Base-by-base conservation (phyloP, 2,113 vertebrate genomes). In the Chaetodon trifascialis region DNA sequence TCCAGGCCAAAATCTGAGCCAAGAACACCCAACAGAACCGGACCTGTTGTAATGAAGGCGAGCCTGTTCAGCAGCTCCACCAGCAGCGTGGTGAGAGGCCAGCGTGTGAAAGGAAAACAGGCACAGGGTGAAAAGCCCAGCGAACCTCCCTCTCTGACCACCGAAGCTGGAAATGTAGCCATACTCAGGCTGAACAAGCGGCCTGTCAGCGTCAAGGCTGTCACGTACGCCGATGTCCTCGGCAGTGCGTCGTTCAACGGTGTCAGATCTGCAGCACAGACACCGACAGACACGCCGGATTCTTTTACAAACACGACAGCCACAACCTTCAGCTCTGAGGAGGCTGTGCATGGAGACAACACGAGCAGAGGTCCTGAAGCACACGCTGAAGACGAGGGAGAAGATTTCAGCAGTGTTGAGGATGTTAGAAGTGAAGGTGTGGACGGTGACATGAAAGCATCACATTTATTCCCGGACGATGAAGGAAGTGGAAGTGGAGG, bases 231-330 rank as follows among this genome's bases (percentile, higher is more conserved):
- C 2, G 87, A 94, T 68, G 65, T 93, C 47, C 21, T 87, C 16
- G 92, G 87, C 40, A 88, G 82, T 46, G 80, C 88, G 36, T 83
- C 79, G 0, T 93, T 92, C 69, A 90, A 52, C 0, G 38, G 82
- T 8, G 23, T 89, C 42, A 52, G 15, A 7, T 58, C 62, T 6
- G 47, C 10, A 10, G 44, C 30, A 4, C 63, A 25, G 56, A 77
- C 42, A 8, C 25, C 34, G 6, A 2, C 4, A 30, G 30, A 30
- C 54, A 60, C 23, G 15, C 30, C 66, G 0, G 40, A 12, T 11
- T 19, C 15, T 34, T 40, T 17, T 21, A 79, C 63, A 34, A 69
- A 84, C 6, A 1, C 25, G 2, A 60, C 34, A 0, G 34, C 23
- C 4, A 8, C 15, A 0, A 21, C 17, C 0, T n/a, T 66, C 7